phyloP scores from a whole-genome alignment of 2,797 vertebrate species.

The Ptychadena robeensis region DNA sequence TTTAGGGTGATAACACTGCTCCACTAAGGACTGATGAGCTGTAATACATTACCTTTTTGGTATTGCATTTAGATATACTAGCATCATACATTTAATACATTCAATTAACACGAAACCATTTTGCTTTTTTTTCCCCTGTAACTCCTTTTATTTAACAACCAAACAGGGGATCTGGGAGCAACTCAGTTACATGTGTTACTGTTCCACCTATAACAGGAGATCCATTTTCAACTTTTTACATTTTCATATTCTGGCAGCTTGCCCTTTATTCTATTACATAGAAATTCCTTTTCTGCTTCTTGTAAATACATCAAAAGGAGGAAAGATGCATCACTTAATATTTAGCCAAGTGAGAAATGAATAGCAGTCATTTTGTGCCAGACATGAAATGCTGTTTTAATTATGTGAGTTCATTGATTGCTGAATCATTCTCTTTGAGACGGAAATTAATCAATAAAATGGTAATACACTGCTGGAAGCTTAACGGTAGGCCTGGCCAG shows the following conservation, averaged over 20 bases:
- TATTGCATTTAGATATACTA: no score
- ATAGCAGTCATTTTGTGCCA: conserved; percentile 20
- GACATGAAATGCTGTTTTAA: conserved; percentile 50
- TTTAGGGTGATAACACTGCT: no score
- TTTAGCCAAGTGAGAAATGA: conserved; percentile 12
- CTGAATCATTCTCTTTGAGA: conserved; percentile 40
- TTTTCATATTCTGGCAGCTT: not conserved
- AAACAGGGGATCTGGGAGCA: no score
- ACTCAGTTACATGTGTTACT: no score
- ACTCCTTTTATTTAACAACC: no score
- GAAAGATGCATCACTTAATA: not conserved
- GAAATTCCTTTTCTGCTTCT: not conserved
- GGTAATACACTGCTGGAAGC: conserved; percentile 1
- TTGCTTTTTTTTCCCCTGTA: no score
- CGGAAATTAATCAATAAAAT: conserved; percentile 41
- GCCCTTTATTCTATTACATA: not conserved
- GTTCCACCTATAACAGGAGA: no score
- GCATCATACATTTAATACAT: no score
- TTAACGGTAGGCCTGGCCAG: not conserved
- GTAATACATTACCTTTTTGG: no score
- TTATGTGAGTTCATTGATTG: conserved; percentile 48
- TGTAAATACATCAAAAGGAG: conserved; percentile 1
- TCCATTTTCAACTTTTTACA: no score
- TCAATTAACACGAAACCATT: no score
- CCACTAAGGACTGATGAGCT: no score